A percentile compares a stretch with the other conserved stretches of the same genome.
Evolutionary conservation across 1,140 invertebrate species (phyloP).

Genomic region (Lysiphlebus fabarum): DNA sequence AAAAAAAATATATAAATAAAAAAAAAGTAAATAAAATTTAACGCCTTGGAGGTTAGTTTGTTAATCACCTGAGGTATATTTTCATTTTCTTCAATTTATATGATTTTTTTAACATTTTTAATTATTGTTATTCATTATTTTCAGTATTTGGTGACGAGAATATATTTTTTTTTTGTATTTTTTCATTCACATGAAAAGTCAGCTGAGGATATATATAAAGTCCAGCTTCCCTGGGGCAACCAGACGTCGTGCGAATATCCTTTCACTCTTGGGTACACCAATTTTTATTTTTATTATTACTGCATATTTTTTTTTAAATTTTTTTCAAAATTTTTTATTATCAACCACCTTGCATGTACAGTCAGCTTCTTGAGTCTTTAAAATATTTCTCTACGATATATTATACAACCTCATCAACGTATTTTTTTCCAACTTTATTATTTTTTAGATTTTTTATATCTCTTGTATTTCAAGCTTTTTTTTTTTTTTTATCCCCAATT

Average conservation of each 20-base stretch:
- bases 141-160: too few species aligned
- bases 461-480: too few species aligned
- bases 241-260: not conserved
- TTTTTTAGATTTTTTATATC: too few species aligned
- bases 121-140: too few species aligned
- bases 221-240: not conserved
- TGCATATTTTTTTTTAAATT: not conserved
- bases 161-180: not conserved
- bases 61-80: constrained; percentile 9
- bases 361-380: too few species aligned
- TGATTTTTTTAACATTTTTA: too few species aligned
- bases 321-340: not conserved
- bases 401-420: too few species aligned
- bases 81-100: not conserved
- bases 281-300: too few species aligned
- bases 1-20: too few species aligned
- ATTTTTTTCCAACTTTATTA: too few species aligned
- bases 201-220: constrained; percentile 5
- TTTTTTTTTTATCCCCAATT: too few species aligned
- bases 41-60: constrained; percentile 10
- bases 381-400: too few species aligned
- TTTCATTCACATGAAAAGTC: constrained; percentile 7
- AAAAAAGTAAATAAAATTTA: constrained; percentile 5
- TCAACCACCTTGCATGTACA: not conserved
- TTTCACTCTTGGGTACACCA: not conserved